These are phyloP conservation scores for Phaonia tiefii DNA, from an alignment of 2,888 invertebrate species.

Conservation along the genomic window DNA sequence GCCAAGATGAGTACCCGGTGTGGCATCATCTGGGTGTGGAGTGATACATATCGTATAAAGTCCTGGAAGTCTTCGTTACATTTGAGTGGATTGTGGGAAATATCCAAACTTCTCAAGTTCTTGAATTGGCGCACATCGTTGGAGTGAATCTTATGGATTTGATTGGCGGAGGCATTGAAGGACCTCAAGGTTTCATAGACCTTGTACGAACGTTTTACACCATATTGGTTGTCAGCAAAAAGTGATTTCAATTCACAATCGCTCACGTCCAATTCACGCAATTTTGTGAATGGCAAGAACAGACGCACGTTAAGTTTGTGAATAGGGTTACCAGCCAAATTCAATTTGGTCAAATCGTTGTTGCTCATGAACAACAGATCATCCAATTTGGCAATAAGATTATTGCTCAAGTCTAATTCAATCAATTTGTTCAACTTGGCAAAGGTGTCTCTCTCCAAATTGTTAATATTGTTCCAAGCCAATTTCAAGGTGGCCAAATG, in stretches of 20 bases:
- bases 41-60: constrained; percentile 82
- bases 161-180: constrained; percentile 82
- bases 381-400: constrained; percentile 84
- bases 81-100: constrained; percentile 85
- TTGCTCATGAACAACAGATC: constrained; percentile 85
- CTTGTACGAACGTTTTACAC: constrained; percentile 74
- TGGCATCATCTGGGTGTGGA: constrained; percentile 73
- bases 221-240: constrained; percentile 83
- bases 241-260: constrained; percentile 85
- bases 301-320: constrained; percentile 85
- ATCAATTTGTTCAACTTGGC: constrained; percentile 83
- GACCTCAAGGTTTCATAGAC: constrained; percentile 83
- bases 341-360: constrained; percentile 83
- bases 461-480: constrained; percentile 85
- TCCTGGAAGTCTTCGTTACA: constrained; percentile 86
- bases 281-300: constrained; percentile 84
- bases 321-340: constrained; percentile 87
- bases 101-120: constrained; percentile 81
- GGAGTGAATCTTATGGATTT: constrained; percentile 75
- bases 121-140: constrained; percentile 77
- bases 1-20: constrained; percentile 71
- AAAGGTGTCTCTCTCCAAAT: constrained; percentile 83
- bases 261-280: constrained; percentile 86
- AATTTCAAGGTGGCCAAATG: constrained; percentile 85
- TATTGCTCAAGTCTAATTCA: constrained; percentile 87